A percentile compares a stretch with the other conserved stretches of the same genome.
phyloP scores from a whole-genome alignment of 1,140 invertebrate species.

The Microvelia longipes region DNA sequence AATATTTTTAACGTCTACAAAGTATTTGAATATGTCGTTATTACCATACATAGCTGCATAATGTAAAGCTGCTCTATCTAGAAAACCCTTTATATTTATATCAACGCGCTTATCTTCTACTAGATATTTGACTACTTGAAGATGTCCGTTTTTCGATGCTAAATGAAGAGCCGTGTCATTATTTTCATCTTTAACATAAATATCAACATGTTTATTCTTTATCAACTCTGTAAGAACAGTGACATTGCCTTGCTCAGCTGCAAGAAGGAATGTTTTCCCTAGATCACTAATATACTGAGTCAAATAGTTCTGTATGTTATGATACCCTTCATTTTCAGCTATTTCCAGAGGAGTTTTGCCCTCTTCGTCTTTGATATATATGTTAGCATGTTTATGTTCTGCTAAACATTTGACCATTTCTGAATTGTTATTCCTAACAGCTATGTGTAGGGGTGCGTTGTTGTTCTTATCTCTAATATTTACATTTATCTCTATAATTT shows the following conservation, averaged over 20 bases:
- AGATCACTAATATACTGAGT: too few relatives aligned
- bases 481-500: too few relatives aligned
- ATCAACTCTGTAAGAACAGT: neutral
- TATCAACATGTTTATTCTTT: neutral
- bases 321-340: too few relatives aligned
- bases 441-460: too few relatives aligned
- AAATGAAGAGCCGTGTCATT: too few relatives aligned
- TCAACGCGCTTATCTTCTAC: neutral
- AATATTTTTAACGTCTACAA: neutral
- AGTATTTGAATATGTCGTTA: neutral
- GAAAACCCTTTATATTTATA: neutral
- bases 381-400: constrained; percentile 13
- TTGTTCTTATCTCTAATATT: too few relatives aligned
- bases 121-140: neutral
- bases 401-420: too few relatives aligned
- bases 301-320: too few relatives aligned
- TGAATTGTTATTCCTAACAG: too few relatives aligned
- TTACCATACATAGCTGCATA: neutral
- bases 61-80: neutral
- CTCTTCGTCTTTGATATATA: neutral
- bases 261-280: too few relatives aligned
- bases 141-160: neutral
- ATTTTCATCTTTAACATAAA: neutral
- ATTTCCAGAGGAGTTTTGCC: neutral
- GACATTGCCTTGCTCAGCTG: too few relatives aligned